phyloP scores from a whole-genome alignment of 92 coral and sea anemone species.

The Zoanthus sansibaricus region DNA sequence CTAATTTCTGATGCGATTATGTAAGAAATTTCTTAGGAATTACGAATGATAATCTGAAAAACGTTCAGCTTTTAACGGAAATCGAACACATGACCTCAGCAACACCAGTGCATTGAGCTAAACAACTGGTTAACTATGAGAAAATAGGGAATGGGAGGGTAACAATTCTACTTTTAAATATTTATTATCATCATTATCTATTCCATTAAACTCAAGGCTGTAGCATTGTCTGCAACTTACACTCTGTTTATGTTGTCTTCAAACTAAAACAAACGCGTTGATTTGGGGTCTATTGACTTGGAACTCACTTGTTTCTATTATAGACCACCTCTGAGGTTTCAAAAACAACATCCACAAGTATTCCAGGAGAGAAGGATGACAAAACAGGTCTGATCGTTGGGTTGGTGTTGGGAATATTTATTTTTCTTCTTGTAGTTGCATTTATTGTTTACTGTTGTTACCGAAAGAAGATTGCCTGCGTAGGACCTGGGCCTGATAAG shows the following conservation, averaged over 20 bases:
- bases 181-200: too few relatives aligned
- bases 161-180: too few relatives aligned
- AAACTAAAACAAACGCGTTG: neutral
- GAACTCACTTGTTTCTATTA: neutral
- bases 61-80: too few relatives aligned
- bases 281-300: neutral
- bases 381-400: slow-evolving; percentile 32
- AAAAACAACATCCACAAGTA: neutral
- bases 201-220: too few relatives aligned
- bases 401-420: neutral
- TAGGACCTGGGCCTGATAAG: neutral
- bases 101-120: too few relatives aligned
- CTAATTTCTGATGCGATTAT: too few relatives aligned
- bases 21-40: too few relatives aligned
- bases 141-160: too few relatives aligned
- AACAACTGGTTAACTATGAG: too few relatives aligned
- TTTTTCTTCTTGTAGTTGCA: neutral
- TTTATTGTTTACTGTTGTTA: neutral
- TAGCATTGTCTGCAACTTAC: neutral
- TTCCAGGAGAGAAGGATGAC: slow-evolving; percentile 26
- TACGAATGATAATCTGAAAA: too few relatives aligned
- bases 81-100: too few relatives aligned
- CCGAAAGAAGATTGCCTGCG: slow-evolving; percentile 28
- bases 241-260: neutral
- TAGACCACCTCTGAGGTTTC: slow-evolving; percentile 5